Evolutionary conservation across 2,888 invertebrate genomes (phyloP).

Genomic region (Iphiclides podalirius): DNA sequence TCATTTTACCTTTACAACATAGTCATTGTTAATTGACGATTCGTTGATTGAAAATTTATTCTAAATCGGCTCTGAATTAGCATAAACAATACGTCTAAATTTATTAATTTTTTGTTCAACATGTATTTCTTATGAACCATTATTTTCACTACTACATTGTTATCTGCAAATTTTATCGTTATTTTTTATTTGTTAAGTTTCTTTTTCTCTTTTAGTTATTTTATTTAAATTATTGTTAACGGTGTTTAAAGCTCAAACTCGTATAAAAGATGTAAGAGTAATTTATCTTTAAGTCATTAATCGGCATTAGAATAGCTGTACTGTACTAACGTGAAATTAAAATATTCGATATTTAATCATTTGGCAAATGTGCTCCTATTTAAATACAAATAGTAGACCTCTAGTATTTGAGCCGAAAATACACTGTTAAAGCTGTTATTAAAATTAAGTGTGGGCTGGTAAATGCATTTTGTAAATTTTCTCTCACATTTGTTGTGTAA

Average conservation of each 20-base stretch:
- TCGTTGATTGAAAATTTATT: no score
- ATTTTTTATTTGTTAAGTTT: conserved; percentile 16
- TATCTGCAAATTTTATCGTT: neutral
- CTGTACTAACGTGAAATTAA: no score
- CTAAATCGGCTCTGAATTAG: no score
- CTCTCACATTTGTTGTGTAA: conserved; percentile 51
- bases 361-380: no score
- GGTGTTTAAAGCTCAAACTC: neutral
- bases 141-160: neutral
- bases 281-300: neutral
- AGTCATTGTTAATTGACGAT: no score
- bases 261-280: neutral
- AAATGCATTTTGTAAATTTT: conserved; percentile 68
- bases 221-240: neutral
- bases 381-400: no score
- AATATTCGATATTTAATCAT: no score
- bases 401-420: no score
- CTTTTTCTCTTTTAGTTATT: conserved; percentile 8
- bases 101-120: no score
- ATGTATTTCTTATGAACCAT: neutral
- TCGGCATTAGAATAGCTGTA: neutral
- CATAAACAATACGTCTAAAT: no score
- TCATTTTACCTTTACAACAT: no score
- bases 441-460: conserved; percentile 45
- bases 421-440: neutral